Conservation (phyloP, 2,797 vertebrate genomes). For the Karalla daura region DNA sequence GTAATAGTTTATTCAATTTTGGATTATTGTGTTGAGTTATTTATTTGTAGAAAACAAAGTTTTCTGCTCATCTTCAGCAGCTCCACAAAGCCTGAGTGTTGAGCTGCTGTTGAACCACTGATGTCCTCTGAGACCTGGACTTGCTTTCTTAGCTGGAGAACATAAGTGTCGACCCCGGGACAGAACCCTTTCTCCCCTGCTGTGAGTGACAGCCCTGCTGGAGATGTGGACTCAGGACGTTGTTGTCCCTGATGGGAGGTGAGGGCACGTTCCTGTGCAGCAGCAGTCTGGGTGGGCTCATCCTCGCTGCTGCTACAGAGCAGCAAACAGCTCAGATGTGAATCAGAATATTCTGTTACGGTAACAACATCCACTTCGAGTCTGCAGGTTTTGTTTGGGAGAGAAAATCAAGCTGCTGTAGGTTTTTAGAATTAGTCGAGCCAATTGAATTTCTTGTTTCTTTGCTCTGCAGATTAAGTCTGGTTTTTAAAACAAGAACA, state of each 20-base stretch:
- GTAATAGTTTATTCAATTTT: too few species aligned
- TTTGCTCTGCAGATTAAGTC: slow-evolving; percentile 82
- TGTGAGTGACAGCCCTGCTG: slow-evolving; percentile 83
- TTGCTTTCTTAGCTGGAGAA: slow-evolving; percentile 90
- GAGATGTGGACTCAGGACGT: slow-evolving; percentile 83
- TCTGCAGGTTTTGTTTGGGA: slow-evolving; percentile 61
- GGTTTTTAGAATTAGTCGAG: slow-evolving; percentile 69
- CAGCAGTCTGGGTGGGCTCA: slow-evolving; percentile 85
- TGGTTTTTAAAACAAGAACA: slow-evolving; percentile 82
- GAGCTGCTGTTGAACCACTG: slow-evolving; percentile 75
- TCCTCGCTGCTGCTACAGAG: slow-evolving; percentile 77
- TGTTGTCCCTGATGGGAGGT: slow-evolving; percentile 79
- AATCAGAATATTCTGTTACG: slow-evolving; percentile 76
- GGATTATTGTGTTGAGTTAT: too few species aligned
- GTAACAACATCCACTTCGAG: slow-evolving; percentile 55
- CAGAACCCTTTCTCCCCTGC: slow-evolving; percentile 82
- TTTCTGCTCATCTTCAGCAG: slow-evolving; percentile 62
- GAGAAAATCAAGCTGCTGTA: slow-evolving; percentile 49
- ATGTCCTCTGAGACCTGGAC: slow-evolving; percentile 73
- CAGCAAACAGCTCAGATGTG: slow-evolving; percentile 79
- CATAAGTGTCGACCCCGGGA: slow-evolving; percentile 86
- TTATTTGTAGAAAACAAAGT: too few species aligned
- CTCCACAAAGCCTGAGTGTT: slow-evolving; percentile 50
- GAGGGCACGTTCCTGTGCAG: slow-evolving; percentile 76
- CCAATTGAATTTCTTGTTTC: slow-evolving; percentile 82